Percentiles rank a stretch among this genome's conserved stretches.
Evolutionary conservation across 2,797 vertebrate species (phyloP).

Genomic region (Chelmon rostratus): DNA sequence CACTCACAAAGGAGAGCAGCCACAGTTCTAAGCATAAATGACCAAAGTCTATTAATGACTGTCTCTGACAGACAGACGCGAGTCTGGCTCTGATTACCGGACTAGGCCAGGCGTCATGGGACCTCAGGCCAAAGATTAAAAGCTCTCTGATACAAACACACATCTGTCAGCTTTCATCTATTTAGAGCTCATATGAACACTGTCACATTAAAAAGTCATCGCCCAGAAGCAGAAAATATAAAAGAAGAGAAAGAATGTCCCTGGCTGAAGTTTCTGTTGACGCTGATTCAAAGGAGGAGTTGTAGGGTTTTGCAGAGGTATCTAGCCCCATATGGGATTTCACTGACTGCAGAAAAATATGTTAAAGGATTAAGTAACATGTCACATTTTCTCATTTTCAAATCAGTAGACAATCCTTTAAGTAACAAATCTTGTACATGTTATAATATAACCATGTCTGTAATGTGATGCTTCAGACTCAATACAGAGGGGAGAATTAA

Average conservation of each 20-base stretch:
- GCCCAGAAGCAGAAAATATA: slow-evolving; percentile 23
- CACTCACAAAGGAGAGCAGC: not conserved
- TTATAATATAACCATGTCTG: not conserved
- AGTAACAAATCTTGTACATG: not conserved
- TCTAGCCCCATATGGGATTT: not conserved
- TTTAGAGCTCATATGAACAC: slow-evolving; percentile 28
- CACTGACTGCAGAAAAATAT: slow-evolving; percentile 10
- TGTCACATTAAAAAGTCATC: slow-evolving; percentile 18
- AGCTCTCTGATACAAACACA: slow-evolving; percentile 32
- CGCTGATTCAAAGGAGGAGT: slow-evolving; percentile 17
- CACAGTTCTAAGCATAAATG: not conserved
- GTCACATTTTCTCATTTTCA: slow-evolving; percentile 14
- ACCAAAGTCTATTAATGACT: not conserved
- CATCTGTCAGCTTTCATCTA: slow-evolving; percentile 43
- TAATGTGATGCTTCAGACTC: slow-evolving; percentile 5
- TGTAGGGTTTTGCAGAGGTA: slow-evolving; percentile 15
- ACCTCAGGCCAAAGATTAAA: slow-evolving; percentile 44
- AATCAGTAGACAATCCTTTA: not conserved
- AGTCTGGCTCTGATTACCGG: slow-evolving; percentile 41
- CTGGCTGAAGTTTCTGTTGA: slow-evolving; percentile 29
- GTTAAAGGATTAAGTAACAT: not conserved
- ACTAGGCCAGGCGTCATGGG: slow-evolving; percentile 8
- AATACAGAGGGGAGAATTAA: slow-evolving; percentile 8
- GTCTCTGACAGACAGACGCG: slow-evolving; percentile 25
- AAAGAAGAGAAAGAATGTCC: slow-evolving; percentile 33